Conservation (phyloP, 1,140 invertebrate genomes). For the Helicorthomorpha holstii region DNA sequence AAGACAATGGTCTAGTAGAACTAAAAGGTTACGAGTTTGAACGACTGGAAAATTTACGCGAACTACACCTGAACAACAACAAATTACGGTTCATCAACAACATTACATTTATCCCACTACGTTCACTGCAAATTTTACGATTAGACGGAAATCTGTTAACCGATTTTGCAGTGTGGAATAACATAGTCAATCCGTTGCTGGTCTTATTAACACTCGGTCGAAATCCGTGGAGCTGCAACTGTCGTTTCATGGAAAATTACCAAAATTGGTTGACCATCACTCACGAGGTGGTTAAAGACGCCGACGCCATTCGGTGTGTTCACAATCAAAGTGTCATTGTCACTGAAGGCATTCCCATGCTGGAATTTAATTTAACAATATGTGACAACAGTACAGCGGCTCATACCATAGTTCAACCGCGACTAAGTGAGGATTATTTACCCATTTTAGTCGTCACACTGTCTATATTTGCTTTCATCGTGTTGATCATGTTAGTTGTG, state of each 20-base stretch:
- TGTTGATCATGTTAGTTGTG: slow-evolving; percentile 46
- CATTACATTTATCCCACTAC: slow-evolving; percentile 54
- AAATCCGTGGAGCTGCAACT: slow-evolving; percentile 78
- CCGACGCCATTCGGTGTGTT: slow-evolving; percentile 27
- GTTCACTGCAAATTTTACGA: slow-evolving; percentile 56
- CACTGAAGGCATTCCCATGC: slow-evolving; percentile 50
- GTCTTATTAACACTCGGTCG: slow-evolving; percentile 51
- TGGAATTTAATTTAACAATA: slow-evolving; percentile 9
- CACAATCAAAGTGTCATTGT: slow-evolving; percentile 52
- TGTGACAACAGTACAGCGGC: slow-evolving; percentile 49
- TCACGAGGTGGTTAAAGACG: slow-evolving; percentile 43
- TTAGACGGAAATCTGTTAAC: slow-evolving; percentile 68
- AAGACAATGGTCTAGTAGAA: slow-evolving; percentile 59
- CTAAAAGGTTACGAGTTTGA: slow-evolving; percentile 81
- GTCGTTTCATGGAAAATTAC: slow-evolving; percentile 69
- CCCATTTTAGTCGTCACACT: slow-evolving; percentile 62
- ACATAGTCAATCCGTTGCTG: slow-evolving; percentile 50
- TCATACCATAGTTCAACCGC: slow-evolving; percentile 58
- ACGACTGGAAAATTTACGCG: slow-evolving; percentile 54
- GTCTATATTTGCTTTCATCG: slow-evolving; percentile 43
- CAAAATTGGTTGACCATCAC: slow-evolving; percentile 59
- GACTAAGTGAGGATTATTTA: slow-evolving; percentile 64
- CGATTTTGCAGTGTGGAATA: slow-evolving; percentile 65
- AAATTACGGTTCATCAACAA: slow-evolving; percentile 58
- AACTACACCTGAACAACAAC: slow-evolving; percentile 78